Evolutionary conservation across 2,113 vertebrate species (phyloP).

Genomic region (Phylloscopus trochiloides): DNA sequence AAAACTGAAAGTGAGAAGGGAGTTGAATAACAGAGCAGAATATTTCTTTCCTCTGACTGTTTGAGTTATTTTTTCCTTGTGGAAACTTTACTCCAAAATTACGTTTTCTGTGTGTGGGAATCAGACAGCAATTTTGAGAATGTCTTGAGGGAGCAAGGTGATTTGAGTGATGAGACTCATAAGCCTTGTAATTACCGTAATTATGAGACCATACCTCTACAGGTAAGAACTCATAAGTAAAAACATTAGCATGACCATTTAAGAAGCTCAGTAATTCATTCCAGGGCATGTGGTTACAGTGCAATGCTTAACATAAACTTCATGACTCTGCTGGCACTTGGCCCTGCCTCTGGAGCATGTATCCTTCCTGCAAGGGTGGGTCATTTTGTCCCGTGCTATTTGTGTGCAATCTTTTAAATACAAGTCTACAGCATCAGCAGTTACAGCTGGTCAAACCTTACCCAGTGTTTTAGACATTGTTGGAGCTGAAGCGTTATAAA

Average conservation of each 20-base stretch:
- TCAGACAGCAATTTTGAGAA: conserved; percentile 61
- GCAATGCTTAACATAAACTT: conserved; percentile 14
- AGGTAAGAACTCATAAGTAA: conserved; percentile 65
- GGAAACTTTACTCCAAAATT: conserved; percentile 27
- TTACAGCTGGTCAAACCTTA: not conserved
- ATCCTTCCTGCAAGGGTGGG: not conserved
- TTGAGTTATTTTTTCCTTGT: not conserved
- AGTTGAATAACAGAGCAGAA: not conserved
- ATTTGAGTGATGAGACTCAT: conserved; percentile 58
- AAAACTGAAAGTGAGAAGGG: not conserved
- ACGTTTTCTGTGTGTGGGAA: conserved; percentile 22
- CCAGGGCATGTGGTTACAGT: conserved; percentile 34
- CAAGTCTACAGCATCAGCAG: not conserved
- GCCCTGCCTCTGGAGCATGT: not conserved
- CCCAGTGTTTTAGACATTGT: not conserved
- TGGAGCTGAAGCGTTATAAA: not conserved
- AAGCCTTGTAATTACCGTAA: conserved; percentile 69
- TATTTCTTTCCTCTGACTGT: not conserved
- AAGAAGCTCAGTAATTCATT: conserved; percentile 45
- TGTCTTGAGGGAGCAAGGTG: conserved; percentile 54
- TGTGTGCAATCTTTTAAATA: not conserved
- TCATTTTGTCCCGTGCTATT: not conserved
- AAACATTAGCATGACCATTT: conserved; percentile 66
- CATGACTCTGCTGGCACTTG: not conserved
- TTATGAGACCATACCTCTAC: conserved; percentile 62